phyloP scores from a whole-genome alignment of 2,797 vertebrate genomes.

The Gymnocypris eckloni region DNA sequence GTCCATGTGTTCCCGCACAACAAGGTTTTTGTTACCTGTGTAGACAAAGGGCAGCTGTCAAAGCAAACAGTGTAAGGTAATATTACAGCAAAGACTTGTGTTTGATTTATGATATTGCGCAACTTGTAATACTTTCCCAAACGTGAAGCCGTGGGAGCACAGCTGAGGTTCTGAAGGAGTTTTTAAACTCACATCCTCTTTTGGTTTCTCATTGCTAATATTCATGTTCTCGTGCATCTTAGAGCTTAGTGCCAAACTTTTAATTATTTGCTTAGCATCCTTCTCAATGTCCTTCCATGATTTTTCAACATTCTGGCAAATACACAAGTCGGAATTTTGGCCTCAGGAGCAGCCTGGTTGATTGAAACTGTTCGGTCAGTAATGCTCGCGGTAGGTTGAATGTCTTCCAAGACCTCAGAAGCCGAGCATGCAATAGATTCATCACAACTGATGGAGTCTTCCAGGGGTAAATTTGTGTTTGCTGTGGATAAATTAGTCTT shows the following conservation, averaged over 20 bases:
- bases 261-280: slow-evolving; percentile 33
- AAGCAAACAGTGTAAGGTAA: not conserved
- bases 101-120: not conserved
- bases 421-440: slow-evolving; percentile 8
- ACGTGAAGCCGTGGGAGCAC: slow-evolving; percentile 57
- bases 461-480: not conserved
- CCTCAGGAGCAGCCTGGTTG: not conserved
- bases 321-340: slow-evolving; percentile 32
- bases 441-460: slow-evolving; percentile 30
- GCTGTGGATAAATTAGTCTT: slow-evolving; percentile 29
- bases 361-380: slow-evolving; percentile 27
- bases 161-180: slow-evolving; percentile 16
- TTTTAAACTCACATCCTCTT: slow-evolving; percentile 23
- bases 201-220: not conserved
- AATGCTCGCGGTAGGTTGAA: slow-evolving; percentile 26
- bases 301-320: slow-evolving; percentile 45
- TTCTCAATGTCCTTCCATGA: slow-evolving; percentile 60
- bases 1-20: slow-evolving; percentile 89
- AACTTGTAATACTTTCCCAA: slow-evolving; percentile 74
- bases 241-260: not conserved
- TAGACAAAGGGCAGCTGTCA: slow-evolving; percentile 7
- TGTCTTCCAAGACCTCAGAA: slow-evolving; percentile 31
- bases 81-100: not conserved
- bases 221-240: not conserved
- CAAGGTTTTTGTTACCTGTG: slow-evolving; percentile 92